Evolutionary conservation across 2,113 vertebrate species (phyloP).

Genomic region (Macquaria ambigua): DNA sequence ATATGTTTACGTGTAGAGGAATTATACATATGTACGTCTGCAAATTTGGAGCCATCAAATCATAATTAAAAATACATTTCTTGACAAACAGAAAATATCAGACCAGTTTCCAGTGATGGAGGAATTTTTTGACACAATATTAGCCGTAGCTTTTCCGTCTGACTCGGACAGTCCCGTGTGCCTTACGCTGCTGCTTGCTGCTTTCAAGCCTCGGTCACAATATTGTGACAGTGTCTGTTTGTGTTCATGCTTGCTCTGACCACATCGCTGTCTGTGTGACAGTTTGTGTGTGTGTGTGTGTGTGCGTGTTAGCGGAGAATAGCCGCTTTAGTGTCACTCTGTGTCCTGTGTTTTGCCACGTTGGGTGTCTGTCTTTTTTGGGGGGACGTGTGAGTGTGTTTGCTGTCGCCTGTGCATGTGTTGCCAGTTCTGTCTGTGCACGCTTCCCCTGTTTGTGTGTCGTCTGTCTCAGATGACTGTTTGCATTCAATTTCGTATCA

Average conservation of each 20-base stretch:
- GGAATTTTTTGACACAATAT: neutral
- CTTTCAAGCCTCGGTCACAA: constrained; percentile 54
- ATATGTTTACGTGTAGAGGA: neutral
- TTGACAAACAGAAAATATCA: too few species aligned
- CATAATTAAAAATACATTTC: neutral
- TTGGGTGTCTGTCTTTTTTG: neutral
- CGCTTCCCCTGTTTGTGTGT: neutral
- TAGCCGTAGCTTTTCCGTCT: neutral
- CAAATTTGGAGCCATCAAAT: neutral
- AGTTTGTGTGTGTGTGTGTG: constrained; percentile 16
- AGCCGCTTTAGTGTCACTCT: constrained; percentile 33
- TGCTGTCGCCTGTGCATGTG: constrained; percentile 9
- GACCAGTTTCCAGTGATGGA: neutral
- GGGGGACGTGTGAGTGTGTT: constrained; percentile 10
- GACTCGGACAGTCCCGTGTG: neutral
- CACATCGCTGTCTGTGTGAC: constrained; percentile 38
- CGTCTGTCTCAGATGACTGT: constrained; percentile 36
- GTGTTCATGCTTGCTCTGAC: constrained; percentile 53
- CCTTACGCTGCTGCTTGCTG: constrained; percentile 25
- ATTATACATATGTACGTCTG: neutral
- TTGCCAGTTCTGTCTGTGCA: neutral
- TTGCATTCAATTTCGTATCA: constrained; percentile 11
- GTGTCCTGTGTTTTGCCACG: constrained; percentile 13
- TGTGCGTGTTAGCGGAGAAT: constrained; percentile 4
- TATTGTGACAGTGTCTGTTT: constrained; percentile 68